Base-by-base conservation (phyloP, 2,888 invertebrate species). In the Fragum whitleyi region DNA sequence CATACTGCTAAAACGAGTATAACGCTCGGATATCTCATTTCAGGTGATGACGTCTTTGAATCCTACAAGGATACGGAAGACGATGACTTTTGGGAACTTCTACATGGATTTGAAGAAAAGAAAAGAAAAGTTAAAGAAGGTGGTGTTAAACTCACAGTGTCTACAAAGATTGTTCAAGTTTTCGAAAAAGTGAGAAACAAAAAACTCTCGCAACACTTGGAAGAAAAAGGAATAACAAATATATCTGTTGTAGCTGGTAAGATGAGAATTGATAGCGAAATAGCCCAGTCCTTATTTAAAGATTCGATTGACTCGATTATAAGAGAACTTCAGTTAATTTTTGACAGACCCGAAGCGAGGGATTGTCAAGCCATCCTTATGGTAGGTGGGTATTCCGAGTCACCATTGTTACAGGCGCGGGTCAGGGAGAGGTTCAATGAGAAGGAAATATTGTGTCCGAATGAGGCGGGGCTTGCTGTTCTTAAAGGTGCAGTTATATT, bases 401-500 rank as follows among this genome's bases (percentile, higher is more conserved):
- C 61, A 11, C 61, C 61, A 9, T 32, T 61, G n/a, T 26, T 61
- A 28, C 61, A 61, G 16, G n/a, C 6, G 5, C 11, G 61, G 29
- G 32, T 61, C 61, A 61, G 19, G n/a, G 61, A 32, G 6, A 32
- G 6, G 28, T 61, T 61, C 19, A 21, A 6, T 1, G 26, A 19
- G 1, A 61, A 61, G 29, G 29, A 61, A 6, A 32, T 61, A 2
- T 6, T 61, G 2, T 61, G 61, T 61, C 61, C 61, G 5, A 61
- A 61, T 32, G 61, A 61, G 19, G 61, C 61, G 6, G 61, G 61
- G n/a, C 61, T 61, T 61, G 61, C 61, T 32, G 61, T 61, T 2
- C 32, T 61, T 2, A 61, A 61, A 32, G 61, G 61, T 3, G 61
- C 61, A 11, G 61, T 61, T 28, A 61, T 61, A 28, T 61, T 9